Evolutionary conservation across 2,113 vertebrate genomes (phyloP).

Genomic region (Sardina pilchardus): DNA sequence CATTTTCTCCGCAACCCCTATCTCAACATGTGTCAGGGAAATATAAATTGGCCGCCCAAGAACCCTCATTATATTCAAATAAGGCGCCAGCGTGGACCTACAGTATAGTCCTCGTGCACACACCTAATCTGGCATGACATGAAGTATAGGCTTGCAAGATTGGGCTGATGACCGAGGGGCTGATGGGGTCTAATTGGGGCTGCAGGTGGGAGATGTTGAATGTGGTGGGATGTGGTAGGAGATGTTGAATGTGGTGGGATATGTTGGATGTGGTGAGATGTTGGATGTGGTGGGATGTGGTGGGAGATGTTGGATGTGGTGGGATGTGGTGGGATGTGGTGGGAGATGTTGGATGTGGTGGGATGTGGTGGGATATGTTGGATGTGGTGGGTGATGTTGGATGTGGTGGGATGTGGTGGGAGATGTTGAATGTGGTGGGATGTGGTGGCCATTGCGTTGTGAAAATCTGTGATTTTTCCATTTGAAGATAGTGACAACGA

Average conservation of each 20-base stretch:
- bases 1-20: constrained; percentile 39
- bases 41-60: constrained; percentile 58
- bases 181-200: neutral
- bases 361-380: too few relatives aligned
- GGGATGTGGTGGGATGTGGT: too few relatives aligned
- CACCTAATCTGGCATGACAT: neutral
- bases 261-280: too few relatives aligned
- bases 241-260: too few relatives aligned
- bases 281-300: too few relatives aligned
- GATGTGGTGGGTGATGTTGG: neutral
- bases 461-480: neutral
- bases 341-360: too few relatives aligned
- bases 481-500: too few relatives aligned
- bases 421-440: too few relatives aligned
- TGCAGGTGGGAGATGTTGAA: neutral
- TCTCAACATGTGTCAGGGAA: constrained; percentile 39
- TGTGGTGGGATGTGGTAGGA: neutral
- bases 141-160: neutral
- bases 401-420: too few relatives aligned
- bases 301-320: neutral
- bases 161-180: neutral
- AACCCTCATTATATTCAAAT: constrained; percentile 65
- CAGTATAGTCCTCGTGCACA: neutral
- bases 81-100: neutral
- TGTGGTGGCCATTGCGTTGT: neutral